Conservation (phyloP, 2,888 invertebrate species). For the Steinernema carpocapsae region DNA sequence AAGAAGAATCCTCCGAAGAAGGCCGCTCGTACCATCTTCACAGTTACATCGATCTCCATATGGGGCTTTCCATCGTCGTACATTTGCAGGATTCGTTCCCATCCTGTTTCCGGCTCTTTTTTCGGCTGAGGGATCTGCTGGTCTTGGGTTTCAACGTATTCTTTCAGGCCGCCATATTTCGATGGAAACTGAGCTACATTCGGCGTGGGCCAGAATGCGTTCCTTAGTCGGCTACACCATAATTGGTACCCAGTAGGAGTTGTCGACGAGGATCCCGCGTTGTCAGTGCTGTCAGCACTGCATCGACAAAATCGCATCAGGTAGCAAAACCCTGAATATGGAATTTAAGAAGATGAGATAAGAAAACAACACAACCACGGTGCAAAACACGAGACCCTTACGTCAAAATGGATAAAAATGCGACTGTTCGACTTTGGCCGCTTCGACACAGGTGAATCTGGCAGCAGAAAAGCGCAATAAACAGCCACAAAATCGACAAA, state of each 20-base stretch:
- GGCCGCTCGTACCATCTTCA: neutral
- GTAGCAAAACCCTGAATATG: neutral
- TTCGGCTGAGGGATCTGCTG: neutral
- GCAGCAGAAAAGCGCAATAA: too few relatives aligned
- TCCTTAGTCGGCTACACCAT: constrained; percentile 2
- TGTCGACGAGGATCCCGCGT: neutral
- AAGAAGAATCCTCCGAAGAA: constrained; percentile 26
- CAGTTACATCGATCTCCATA: constrained; percentile 26
- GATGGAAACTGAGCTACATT: neutral
- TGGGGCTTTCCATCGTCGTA: constrained; percentile 20
- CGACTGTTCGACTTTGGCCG: too few relatives aligned
- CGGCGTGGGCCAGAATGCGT: constrained; percentile 23
- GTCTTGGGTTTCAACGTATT: neutral
- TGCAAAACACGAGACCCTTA: too few relatives aligned
- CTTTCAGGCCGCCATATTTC: neutral
- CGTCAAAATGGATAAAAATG: too few relatives aligned
- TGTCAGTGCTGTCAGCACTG: constrained; percentile 20
- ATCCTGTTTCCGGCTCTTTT: constrained; percentile 12
- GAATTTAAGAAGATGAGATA: too few relatives aligned
- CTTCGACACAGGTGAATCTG: too few relatives aligned
- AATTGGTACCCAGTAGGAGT: neutral
- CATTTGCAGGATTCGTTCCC: constrained; percentile 19
- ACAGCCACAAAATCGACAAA: too few relatives aligned
- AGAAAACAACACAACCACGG: too few relatives aligned
- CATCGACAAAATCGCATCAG: constrained; percentile 24